These are phyloP conservation scores for Arenaria interpres DNA, from an alignment of 2,113 vertebrate genomes.

Conservation along the genomic window DNA sequence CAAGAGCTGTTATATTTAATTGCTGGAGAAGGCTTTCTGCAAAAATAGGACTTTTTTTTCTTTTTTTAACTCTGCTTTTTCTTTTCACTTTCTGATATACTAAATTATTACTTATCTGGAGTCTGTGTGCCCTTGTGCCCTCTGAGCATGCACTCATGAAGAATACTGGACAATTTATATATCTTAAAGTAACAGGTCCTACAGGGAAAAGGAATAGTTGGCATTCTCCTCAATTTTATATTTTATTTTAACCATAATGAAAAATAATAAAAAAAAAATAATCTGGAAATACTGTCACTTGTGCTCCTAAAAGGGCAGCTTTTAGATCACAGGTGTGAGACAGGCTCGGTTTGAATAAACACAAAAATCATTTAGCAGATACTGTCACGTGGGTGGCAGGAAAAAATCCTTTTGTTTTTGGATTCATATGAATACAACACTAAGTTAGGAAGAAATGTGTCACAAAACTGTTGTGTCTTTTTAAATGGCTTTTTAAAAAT, in stretches of 20 bases:
- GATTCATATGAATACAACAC: not conserved
- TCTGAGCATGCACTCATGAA: not conserved
- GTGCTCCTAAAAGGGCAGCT: not conserved
- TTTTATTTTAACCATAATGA: not conserved
- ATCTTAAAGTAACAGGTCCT: not conserved
- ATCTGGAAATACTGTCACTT: not conserved
- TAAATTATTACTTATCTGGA: not conserved
- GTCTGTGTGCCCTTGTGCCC: not conserved
- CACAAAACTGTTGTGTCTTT: not conserved
- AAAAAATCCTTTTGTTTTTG: not conserved
- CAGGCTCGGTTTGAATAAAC: not conserved
- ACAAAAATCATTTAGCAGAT: not conserved
- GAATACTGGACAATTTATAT: not conserved
- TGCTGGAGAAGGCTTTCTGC: not conserved
- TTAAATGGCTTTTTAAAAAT: conserved; percentile 11
- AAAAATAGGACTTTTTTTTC: not conserved
- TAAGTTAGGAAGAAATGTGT: conserved; percentile 3
- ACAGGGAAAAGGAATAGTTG: not conserved
- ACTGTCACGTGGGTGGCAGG: not conserved
- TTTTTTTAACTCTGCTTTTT: not conserved
- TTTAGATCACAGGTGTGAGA: not conserved
- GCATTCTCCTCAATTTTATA: not conserved
- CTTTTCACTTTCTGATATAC: not conserved
- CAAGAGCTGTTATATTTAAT: not conserved
- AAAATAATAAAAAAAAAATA: not conserved